Base-by-base conservation (phyloP, 2,888 invertebrate species). In the Hemaris fuciformis region DNA sequence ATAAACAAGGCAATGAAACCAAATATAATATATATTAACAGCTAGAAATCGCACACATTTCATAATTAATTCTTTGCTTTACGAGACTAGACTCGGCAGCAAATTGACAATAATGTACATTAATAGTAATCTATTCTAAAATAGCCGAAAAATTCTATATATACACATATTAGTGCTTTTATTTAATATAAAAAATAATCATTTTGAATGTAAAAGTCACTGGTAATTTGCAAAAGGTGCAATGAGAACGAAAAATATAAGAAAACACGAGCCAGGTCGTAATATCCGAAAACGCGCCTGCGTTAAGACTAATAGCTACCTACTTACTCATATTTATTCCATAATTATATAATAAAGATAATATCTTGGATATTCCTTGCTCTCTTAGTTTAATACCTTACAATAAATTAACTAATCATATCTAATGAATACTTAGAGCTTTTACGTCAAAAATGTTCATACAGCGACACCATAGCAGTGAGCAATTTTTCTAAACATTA, bases 281-380 rank as follows among this genome's bases (percentile, higher is more conserved):
- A 75, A 77, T 68, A 88, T 81, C 74, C 84, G 77, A 78, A 72
- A 74, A 81, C 78, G 80, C 83, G 71, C 77, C 76, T 78, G 84
- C 81, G 81, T 74, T 66, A 80, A 79, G 68, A 76, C 83, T 88
- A 89, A 81, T 68, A 79, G 77, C 83, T 81, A 85, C 67, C 66
- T 76, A 81, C 79, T 86, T 85, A 81, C 67, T 77, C 71, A 77
- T 81, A 82, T 78, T 73, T 79, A 78, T 77, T 77, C 69, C 77
- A 77, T 79, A 76, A 79, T 77, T 74, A 78, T 77, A 80, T 77
- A 79, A 82, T 77, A 84, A 83, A 83, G 81, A 86, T 85, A 88
- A 90, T 89, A 91, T 90, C 89, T 91, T 89, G 88, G 90, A 91
- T 90, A 89, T 90, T 88, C 80, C 85, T 87, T 87, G 83, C 84